Percentiles rank a stretch among this genome's conserved stretches.
phyloP scores from a whole-genome alignment of 2,888 invertebrate species.

The Eulithis testata region DNA sequence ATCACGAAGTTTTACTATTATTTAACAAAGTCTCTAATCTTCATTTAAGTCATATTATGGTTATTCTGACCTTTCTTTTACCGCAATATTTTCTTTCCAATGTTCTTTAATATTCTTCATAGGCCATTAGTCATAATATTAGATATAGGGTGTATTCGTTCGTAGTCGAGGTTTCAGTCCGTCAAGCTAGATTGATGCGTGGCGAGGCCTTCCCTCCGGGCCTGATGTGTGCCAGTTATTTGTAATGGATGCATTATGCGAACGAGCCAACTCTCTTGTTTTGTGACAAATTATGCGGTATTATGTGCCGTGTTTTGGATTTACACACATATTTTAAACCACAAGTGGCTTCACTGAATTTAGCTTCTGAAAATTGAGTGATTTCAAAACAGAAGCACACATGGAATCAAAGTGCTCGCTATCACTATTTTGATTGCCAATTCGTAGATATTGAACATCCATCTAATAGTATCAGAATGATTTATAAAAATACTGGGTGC shows the following conservation, averaged over 20 bases:
- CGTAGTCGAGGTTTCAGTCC: constrained; percentile 11
- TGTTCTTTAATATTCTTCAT: constrained; percentile 12
- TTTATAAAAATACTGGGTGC: too few species aligned
- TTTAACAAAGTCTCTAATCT: too few species aligned
- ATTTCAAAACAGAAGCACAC: too few species aligned
- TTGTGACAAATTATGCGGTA: constrained; percentile 2
- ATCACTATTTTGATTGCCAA: too few species aligned
- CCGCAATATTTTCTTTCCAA: constrained; percentile 7
- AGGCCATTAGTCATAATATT: too few species aligned
- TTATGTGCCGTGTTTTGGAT: background rate
- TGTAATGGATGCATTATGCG: constrained; percentile 31
- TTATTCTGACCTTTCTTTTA: constrained; percentile 2
- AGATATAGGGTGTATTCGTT: constrained; percentile 17
- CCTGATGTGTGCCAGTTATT: constrained; percentile 37
- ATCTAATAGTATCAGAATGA: too few species aligned
- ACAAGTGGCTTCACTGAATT: background rate
- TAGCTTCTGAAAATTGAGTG: too few species aligned
- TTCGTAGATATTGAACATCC: too few species aligned
- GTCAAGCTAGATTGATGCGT: constrained; percentile 39
- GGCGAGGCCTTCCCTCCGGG: constrained; percentile 22
- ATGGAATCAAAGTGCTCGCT: too few species aligned
- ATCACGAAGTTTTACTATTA: too few species aligned
- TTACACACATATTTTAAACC: background rate
- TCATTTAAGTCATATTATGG: background rate
- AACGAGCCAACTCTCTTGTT: constrained; percentile 27